Evolutionary conservation across 1,140 invertebrate species (phyloP).

Genomic region (Drosophila nebulosa): DNA sequence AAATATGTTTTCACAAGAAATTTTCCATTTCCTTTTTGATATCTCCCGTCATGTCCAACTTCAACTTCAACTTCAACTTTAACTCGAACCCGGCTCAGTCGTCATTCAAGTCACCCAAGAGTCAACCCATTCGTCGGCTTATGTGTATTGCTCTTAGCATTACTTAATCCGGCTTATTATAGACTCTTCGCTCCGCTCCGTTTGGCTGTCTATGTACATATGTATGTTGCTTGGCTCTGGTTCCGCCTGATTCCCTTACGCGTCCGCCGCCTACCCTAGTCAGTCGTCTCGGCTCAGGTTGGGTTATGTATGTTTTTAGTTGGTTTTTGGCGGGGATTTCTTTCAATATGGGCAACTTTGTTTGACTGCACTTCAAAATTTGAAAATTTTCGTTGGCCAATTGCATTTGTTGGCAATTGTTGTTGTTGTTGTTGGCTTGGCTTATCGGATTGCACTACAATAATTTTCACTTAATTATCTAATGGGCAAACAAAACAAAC

Average conservation of each 20-base stretch:
- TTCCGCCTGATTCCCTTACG: constrained; percentile 22
- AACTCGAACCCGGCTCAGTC: not conserved
- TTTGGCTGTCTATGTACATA: constrained; percentile 47
- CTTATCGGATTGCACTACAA: constrained; percentile 38
- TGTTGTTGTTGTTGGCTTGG: constrained; percentile 6
- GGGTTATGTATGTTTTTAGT: constrained; percentile 33
- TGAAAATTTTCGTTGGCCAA: constrained; percentile 38
- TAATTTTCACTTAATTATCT: constrained; percentile 78
- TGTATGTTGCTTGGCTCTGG: not conserved
- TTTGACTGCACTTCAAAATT: constrained; percentile 63
- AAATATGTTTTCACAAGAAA: not conserved
- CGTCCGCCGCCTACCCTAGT: not conserved
- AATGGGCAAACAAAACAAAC: constrained; percentile 42
- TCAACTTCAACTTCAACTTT: not conserved
- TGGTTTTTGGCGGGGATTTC: not conserved
- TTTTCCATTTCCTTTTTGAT: not conserved
- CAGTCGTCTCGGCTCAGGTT: constrained; percentile 18
- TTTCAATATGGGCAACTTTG: constrained; percentile 38
- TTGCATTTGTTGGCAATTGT: constrained; percentile 37
- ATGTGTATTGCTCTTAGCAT: constrained; percentile 26
- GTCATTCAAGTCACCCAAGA: constrained; percentile 1
- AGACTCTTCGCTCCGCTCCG: constrained; percentile 51
- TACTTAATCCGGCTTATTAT: constrained; percentile 77
- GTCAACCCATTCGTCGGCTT: constrained; percentile 2
- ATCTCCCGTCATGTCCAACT: not conserved